Conservation (phyloP, 2,113 vertebrate genomes). For the Pao palembangensis region DNA sequence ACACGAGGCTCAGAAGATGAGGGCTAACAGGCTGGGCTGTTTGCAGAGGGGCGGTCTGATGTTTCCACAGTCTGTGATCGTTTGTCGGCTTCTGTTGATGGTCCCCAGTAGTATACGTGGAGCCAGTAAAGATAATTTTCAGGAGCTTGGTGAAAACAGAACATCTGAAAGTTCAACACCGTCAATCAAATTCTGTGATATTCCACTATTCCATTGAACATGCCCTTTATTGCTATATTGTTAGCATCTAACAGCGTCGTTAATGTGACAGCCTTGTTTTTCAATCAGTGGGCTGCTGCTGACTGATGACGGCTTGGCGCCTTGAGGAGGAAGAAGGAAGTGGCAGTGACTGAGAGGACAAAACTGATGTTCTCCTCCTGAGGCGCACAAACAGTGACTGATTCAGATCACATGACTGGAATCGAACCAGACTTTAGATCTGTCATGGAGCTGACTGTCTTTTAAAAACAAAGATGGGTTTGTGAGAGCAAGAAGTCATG, state of each 20-base stretch:
- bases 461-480: slow-evolving; percentile 11
- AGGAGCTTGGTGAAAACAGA: no score
- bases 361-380: slow-evolving; percentile 10
- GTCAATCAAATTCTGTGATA: no score
- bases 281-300: neutral
- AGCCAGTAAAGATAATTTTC: no score
- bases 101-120: no score
- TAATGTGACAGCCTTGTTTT: neutral
- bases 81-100: no score
- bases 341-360: slow-evolving; percentile 8
- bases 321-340: slow-evolving; percentile 16
- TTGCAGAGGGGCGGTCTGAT: no score
- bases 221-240: neutral
- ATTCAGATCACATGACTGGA: slow-evolving; percentile 29
- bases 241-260: neutral
- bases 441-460: neutral
- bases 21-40: no score
- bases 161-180: no score
- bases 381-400: slow-evolving; percentile 36
- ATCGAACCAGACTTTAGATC: slow-evolving; percentile 11
- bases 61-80: no score
- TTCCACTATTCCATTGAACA: no score
- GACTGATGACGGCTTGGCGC: neutral
- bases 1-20: no score
- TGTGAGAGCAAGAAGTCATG: no score